Base-by-base conservation (phyloP, 2,888 invertebrate species). In the Drepanosiphum platanoidis region DNA sequence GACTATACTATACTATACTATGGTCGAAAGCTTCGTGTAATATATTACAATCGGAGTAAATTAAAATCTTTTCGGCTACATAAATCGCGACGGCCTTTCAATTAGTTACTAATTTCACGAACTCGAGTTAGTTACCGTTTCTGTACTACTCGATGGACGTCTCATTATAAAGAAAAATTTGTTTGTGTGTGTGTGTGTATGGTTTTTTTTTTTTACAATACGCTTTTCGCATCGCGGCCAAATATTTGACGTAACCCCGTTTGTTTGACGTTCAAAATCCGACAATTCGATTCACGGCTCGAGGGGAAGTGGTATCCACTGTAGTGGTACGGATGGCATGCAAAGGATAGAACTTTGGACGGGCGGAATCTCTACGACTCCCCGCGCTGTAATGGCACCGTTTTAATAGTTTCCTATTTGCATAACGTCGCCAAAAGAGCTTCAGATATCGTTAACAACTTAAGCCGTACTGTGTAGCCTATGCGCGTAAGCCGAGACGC, bases 381-480 rank as follows among this genome's bases (percentile, higher is more conserved):
- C 27, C 11, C 39, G 42, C n/a, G 61, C 34, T 68, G 61, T 66
- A 64, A 74, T n/a, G 84, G 84, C 36, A 77, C 27, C 77, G 70
- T 77, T 77, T 84, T 84, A 84, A 84, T 84, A 84, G 84, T 77
- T 68, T 84, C 77, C 84, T 52, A 84, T 84, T 84, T 84, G 84
- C 84, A 84, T 84, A 84, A 84, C 77, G 77, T 70, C 84, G 58
- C 77, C 84, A 84, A 77, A 84, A 84, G 75, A 75, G 74, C 66
- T 66, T 32, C 46, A 66, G 64, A 83, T 66, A 84, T 84, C 77
- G 84, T 84, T 84, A 84, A 84, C 84, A 77, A 84, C 66, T 84
- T 77, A 77, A 77, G 58, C 77, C 39, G 27, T 30, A 27, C 22
- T 39, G 27, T 81, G 68, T 71, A 34, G 36, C 18, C 80, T 64